Percentiles rank a stretch among this genome's conserved stretches.
These are phyloP conservation scores for honey bee (Apis mellifera) DNA, from an alignment of 1,140 invertebrate genomes.

Conservation along the genomic window DNA sequence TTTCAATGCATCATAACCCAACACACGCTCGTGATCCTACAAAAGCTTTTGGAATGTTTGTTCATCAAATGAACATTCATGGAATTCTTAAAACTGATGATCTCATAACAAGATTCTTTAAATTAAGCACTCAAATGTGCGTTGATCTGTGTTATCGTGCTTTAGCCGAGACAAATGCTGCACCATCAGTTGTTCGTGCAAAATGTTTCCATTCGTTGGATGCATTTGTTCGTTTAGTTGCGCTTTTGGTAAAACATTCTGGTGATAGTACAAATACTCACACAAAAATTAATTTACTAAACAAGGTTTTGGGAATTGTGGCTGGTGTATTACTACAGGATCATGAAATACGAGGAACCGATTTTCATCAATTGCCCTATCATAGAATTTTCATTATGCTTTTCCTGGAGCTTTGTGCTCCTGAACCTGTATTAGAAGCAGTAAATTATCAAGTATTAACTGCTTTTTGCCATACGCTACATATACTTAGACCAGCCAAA, in stretches of 20 bases:
- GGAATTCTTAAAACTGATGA: constrained; percentile 99
- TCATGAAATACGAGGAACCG: constrained; percentile 92
- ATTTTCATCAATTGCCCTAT: constrained; percentile 98
- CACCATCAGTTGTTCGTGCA: constrained; percentile 86
- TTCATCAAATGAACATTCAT: constrained; percentile 97
- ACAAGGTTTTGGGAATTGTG: constrained; percentile 98
- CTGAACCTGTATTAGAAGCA: constrained; percentile 95
- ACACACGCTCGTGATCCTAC: constrained; percentile 91
- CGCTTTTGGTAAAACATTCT: constrained; percentile 97
- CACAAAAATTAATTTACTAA: constrained; percentile 97
- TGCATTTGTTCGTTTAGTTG: constrained; percentile 96
- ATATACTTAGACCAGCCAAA: constrained; percentile 95
- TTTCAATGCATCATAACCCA: constrained; percentile 92
- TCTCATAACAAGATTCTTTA: constrained; percentile 97
- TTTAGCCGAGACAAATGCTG: constrained; percentile 83
- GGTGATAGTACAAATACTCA: constrained; percentile 93
- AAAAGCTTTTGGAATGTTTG: constrained; percentile 97
- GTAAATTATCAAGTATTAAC: constrained; percentile 95
- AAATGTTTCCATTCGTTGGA: constrained; percentile 98
- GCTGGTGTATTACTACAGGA: constrained; percentile 97
- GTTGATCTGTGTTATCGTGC: constrained; percentile 96
- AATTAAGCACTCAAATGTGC: constrained; percentile 97
- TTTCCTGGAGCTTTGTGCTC: constrained; percentile 97
- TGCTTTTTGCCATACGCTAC: constrained; percentile 95
- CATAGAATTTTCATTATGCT: constrained; percentile 98